These are phyloP conservation scores for Leptodactylus fuscus DNA, from an alignment of 2,113 vertebrate species.

Conservation along the genomic window DNA sequence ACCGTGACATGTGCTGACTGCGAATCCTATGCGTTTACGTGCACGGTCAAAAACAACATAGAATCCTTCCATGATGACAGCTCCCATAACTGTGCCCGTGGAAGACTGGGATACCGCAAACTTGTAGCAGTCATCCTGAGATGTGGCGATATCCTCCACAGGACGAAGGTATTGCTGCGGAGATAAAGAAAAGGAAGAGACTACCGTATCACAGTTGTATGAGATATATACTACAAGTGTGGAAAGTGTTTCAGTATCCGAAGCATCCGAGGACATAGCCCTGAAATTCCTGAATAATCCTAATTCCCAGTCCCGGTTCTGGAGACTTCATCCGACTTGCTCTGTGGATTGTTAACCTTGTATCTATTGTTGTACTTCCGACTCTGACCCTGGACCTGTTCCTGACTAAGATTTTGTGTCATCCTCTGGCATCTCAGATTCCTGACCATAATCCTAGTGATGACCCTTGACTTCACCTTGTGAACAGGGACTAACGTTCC, in stretches of 20 bases:
- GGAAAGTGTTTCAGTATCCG: background rate
- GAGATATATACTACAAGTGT: background rate
- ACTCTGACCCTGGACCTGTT: too few species aligned
- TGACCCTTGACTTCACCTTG: too few species aligned
- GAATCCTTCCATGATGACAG: conserved; percentile 98
- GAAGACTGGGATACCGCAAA: conserved; percentile 97
- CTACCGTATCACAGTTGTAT: background rate
- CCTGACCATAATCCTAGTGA: too few species aligned
- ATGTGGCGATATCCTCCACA: conserved; percentile 92
- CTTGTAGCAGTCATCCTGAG: conserved; percentile 97
- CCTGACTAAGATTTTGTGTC: too few species aligned
- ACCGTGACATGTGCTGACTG: conserved; percentile 95
- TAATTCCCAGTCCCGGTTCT: too few species aligned
- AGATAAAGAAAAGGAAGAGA: background rate
- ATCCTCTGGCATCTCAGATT: too few species aligned
- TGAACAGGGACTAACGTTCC: too few species aligned
- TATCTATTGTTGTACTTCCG: too few species aligned
- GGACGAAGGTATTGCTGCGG: conserved; percentile 94
- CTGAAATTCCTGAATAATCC: too few species aligned
- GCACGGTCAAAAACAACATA: conserved; percentile 95
- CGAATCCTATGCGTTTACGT: conserved; percentile 91
- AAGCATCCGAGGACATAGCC: too few species aligned
- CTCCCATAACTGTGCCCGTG: conserved; percentile 96
- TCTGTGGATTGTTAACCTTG: too few species aligned
- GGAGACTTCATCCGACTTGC: too few species aligned